These are phyloP conservation scores for Ips nitidus DNA, from an alignment of 1,140 invertebrate genomes.

Conservation along the genomic window DNA sequence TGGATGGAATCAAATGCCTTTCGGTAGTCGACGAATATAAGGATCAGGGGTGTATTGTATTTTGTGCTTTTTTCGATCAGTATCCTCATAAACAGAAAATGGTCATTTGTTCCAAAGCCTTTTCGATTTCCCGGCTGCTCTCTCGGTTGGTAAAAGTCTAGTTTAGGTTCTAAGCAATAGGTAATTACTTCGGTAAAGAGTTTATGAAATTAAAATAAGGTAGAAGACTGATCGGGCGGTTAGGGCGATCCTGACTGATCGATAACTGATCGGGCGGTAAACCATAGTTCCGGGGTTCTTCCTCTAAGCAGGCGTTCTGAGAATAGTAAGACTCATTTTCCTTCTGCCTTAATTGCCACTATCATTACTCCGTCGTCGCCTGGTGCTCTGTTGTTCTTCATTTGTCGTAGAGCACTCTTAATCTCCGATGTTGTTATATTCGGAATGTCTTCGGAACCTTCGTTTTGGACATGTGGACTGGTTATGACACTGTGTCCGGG, in stretches of 20 bases:
- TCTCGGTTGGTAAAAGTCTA: slow-evolving; percentile 32
- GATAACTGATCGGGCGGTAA: slow-evolving; percentile 5
- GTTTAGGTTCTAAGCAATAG: slow-evolving; percentile 20
- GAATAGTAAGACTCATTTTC: not conserved
- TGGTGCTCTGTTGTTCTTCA: too few relatives aligned
- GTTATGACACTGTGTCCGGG: too few relatives aligned
- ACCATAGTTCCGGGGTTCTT: slow-evolving; percentile 9
- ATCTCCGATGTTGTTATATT: slow-evolving; percentile 3
- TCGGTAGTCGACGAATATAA: slow-evolving; percentile 10
- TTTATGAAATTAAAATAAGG: slow-evolving; percentile 27
- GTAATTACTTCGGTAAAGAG: slow-evolving; percentile 33
- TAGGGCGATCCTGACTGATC: not conserved
- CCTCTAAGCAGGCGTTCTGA: slow-evolving; percentile 2
- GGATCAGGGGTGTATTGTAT: slow-evolving; percentile 22
- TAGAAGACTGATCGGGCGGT: slow-evolving; percentile 30
- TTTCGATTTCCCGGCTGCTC: slow-evolving; percentile 36
- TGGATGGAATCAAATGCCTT: slow-evolving; percentile 16
- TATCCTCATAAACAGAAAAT: slow-evolving; percentile 29
- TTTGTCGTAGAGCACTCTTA: slow-evolving; percentile 2
- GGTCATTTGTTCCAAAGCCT: slow-evolving; percentile 32
- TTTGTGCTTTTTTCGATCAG: slow-evolving; percentile 30
- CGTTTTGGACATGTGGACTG: too few relatives aligned
- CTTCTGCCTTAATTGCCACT: slow-evolving; percentile 4
- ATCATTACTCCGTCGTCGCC: slow-evolving; percentile 1
- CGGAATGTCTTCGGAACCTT: not conserved